Conservation (phyloP, 2,888 invertebrate species). For the Pseudococcus jackbeardsleyi region DNA sequence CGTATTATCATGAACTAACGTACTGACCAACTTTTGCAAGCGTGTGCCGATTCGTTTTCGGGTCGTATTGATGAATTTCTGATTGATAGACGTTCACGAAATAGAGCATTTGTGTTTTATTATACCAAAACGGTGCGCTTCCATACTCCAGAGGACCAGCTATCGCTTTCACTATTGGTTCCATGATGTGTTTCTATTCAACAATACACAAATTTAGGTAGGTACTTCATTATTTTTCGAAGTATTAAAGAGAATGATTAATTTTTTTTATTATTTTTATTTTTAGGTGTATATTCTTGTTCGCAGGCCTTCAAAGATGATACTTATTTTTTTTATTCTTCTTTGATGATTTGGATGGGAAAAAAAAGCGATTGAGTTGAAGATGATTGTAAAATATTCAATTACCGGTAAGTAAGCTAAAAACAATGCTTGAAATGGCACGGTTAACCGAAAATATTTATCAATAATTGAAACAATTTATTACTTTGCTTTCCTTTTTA, state of each 20-base stretch:
- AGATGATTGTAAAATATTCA: neutral
- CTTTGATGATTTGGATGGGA: no score
- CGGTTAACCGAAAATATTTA: neutral
- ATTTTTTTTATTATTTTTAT: neutral
- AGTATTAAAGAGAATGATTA: neutral
- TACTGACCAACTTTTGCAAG: constrained; percentile 56
- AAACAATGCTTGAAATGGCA: neutral
- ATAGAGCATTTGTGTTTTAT: constrained; percentile 32
- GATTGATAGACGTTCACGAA: constrained; percentile 57
- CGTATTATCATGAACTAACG: neutral
- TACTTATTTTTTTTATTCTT: no score
- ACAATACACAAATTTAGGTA: neutral
- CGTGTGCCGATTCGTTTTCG: neutral
- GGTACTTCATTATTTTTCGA: neutral
- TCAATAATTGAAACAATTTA: neutral
- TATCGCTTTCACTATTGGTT: constrained; percentile 17
- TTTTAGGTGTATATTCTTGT: no score
- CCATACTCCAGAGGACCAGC: constrained; percentile 55
- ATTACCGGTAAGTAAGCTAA: neutral
- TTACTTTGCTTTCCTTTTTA: no score
- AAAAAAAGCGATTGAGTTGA: neutral
- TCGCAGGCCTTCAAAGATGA: no score
- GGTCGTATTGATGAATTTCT: constrained; percentile 57
- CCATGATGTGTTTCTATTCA: neutral
- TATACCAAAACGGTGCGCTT: constrained; percentile 57